Percentiles rank a stretch among this genome's conserved stretches.
These are phyloP conservation scores for Lepus townsendii DNA, from an alignment of 2,797 vertebrate species.

Conservation along the genomic window DNA sequence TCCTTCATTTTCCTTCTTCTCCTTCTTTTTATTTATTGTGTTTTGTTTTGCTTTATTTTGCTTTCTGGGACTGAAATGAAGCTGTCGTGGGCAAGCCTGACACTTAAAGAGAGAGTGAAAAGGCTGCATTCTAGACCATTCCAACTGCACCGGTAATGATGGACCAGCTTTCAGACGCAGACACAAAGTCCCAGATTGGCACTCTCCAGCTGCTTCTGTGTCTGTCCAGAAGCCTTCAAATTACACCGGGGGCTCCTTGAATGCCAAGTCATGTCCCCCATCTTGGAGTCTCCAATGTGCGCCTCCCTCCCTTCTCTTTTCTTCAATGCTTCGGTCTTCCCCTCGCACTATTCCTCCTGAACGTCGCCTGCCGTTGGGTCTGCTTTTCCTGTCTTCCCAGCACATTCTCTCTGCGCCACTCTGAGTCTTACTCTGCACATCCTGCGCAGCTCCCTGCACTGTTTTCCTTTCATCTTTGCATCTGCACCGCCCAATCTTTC, in stretches of 20 bases:
- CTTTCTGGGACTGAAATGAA: neutral
- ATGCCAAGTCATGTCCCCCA: fast-evolving
- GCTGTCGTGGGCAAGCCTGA: neutral
- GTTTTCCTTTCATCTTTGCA: neutral
- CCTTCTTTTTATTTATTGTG: neutral
- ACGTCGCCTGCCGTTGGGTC: neutral
- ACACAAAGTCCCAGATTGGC: neutral
- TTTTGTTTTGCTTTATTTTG: no score
- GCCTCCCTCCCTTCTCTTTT: neutral
- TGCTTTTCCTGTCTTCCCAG: neutral
- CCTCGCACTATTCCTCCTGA: neutral
- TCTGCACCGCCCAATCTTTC: neutral
- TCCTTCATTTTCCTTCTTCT: no score
- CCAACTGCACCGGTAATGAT: neutral
- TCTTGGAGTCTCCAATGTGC: fast-evolving
- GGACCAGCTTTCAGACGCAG: neutral
- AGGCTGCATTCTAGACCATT: neutral
- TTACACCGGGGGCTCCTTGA: fast-evolving
- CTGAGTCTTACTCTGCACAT: neutral
- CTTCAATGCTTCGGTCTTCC: neutral
- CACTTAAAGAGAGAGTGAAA: constrained; percentile 1
- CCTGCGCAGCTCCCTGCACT: neutral
- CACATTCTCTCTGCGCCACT: neutral
- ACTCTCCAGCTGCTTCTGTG: neutral
- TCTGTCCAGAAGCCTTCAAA: fast-evolving